phyloP scores from a whole-genome alignment of 53 echinoderm and acorn worm species.

The Patiria pectinifera region DNA sequence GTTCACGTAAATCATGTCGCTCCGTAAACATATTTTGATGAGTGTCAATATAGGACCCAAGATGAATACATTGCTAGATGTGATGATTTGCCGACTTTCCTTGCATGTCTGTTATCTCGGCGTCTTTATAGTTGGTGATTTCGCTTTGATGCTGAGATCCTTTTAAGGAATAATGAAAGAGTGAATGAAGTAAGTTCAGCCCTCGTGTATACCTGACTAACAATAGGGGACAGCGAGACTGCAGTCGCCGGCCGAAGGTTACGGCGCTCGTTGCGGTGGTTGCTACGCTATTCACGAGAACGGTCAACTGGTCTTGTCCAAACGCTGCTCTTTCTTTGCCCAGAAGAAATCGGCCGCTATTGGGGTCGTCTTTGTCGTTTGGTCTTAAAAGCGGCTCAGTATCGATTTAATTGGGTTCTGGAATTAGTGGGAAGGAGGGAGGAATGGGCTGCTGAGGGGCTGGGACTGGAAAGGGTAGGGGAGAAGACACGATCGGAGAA shows the following conservation, averaged over 20 bases:
- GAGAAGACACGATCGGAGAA: neutral
- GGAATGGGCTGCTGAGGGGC: neutral
- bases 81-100: neutral
- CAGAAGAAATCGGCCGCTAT: constrained; percentile 10
- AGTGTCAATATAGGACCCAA: neutral
- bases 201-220: neutral
- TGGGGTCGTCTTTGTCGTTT: constrained; percentile 34
- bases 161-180: constrained; percentile 5
- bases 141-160: neutral
- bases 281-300: constrained; percentile 13
- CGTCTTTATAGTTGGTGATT: neutral
- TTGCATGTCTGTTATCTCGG: neutral
- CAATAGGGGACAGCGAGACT: constrained; percentile 1
- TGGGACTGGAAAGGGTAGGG: neutral
- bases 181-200: neutral
- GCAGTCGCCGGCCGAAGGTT: constrained; percentile 50
- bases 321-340: neutral
- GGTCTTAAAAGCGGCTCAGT: constrained; percentile 35
- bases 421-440: neutral
- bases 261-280: neutral
- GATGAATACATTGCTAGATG: neutral
- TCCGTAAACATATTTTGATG: neutral
- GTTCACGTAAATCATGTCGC: too few relatives aligned
- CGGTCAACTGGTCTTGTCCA: neutral
- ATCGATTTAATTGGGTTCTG: constrained; percentile 58